Evolutionary conservation across 2,797 vertebrate species (phyloP), one percentile per base, ranked within the genome.

Genomic region (Scolopax bukidnonensis): DNA sequence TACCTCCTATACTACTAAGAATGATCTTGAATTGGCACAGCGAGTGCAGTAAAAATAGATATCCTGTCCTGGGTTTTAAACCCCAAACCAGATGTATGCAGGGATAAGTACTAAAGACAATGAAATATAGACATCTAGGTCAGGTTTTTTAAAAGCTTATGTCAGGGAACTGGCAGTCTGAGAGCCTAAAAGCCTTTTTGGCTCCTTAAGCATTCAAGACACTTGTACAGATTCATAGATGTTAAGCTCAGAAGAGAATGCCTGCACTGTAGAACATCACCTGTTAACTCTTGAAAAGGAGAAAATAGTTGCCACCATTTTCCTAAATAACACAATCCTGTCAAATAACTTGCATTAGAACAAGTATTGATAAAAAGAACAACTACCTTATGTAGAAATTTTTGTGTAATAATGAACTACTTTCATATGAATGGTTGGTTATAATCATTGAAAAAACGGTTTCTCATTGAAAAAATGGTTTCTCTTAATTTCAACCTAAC

Each of bases 111-210:
- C 24, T 74, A 70, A 76, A 73, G 51, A 41, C 16, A 53, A 25
- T 41, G 47, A 87, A 87, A 91, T 83, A 53, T 1, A 91, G 87
- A 57, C 18, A 87, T 54, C 61, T 41, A 83, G 48, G 21, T 60
- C 70, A 87, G 36, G n/a, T 73, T 84, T 96, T 85, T 77, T 43
- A 87, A 80, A 90, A 87, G 36, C 56, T 84, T 87, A 70, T 67
- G 86, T 56, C 70, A 94, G 64, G 16, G 18, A 90, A 89, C 40
- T 60, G 41, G 54, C 33, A 83, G 61, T 28, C 16, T 70, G 23
- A 83, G 15, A 71, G 56, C 33, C 56, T 93, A 90, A 96, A 96
- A 96, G 70, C 32, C 24, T 84, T 96, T 90, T 74, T 70, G 90
- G 63, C 74, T 92, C 64, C 80, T 91, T n/a, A 90, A 84, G 63